Base-by-base conservation (phyloP, 2,888 invertebrate species). In the Eudemis profundana region DNA sequence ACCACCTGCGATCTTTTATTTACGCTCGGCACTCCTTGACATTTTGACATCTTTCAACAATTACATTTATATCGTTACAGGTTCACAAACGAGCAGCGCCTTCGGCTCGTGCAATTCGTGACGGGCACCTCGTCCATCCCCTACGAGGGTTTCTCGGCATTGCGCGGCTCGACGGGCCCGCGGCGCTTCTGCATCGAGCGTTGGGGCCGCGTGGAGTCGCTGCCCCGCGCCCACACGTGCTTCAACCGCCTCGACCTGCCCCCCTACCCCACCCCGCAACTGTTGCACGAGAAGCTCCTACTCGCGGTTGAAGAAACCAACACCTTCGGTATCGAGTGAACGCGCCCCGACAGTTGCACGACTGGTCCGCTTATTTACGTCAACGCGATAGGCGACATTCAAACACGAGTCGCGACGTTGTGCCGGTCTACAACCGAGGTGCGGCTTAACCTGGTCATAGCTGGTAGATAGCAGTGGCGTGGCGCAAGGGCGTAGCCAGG, bases 81-180 rank as follows among this genome's bases (percentile, higher is more conserved):
- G 79, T 98, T 99, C 85, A 96, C 96, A 68, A 99, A 99, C 87
- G 98, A 99, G 85, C 97, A 98, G 79, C 94, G 99, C 12, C 93
- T 99, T 17, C 94, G 98, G 46, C 93, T 99, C 66, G 93, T 99
- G 36, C 98, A 98, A 90, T 99, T 99, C 91, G 99, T 99, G 68
- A 99, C 99, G 7, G 99, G 99, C 46, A 99, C 99, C 0, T 98
- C 98, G 0, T 98, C 98, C 77, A 97, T 99, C 78, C 99, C 99
- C 0, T 99, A 98, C 86, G 99, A 99, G 86, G 99, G 99, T 1
- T 99, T 99, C 91, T 94, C 98, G 0, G 98, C 98, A 2, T 90
- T 99, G 63, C 94, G 99, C 44, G 99, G 99, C 61, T 98, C 98
- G 5, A 98, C 98, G 47, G 99, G 99, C 0, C 98, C 98, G 40